Evolutionary conservation across 2,113 vertebrate species (phyloP).

Genomic region (Sinocyclocheilus rhinocerous): DNA sequence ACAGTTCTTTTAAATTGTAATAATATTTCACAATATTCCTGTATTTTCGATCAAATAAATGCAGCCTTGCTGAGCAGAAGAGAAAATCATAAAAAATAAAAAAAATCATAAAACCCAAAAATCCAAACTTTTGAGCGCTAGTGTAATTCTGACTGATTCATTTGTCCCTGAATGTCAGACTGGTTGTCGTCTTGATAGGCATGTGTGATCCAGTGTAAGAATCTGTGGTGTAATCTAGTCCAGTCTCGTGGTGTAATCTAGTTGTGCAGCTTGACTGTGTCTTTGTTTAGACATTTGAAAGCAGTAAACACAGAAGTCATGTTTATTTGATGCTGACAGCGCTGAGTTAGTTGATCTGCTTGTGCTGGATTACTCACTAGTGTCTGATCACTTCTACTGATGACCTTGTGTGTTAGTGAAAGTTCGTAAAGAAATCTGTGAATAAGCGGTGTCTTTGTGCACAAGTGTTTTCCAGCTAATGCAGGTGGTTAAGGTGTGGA

Average conservation of each 20-base stretch:
- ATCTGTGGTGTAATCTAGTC: slow-evolving; percentile 25
- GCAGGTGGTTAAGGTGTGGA: not conserved
- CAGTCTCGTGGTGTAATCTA: slow-evolving; percentile 33
- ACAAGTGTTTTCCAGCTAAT: not conserved
- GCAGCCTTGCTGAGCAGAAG: not conserved
- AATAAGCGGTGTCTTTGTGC: not conserved
- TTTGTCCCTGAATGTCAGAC: not conserved
- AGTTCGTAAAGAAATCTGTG: not conserved
- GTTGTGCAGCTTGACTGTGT: slow-evolving; percentile 21
- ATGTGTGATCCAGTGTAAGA: slow-evolving; percentile 5
- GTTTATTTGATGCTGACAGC: slow-evolving; percentile 49
- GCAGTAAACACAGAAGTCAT: slow-evolving; percentile 49
- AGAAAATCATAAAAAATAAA: not conserved
- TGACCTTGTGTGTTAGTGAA: slow-evolving; percentile 23
- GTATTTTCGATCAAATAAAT: not conserved
- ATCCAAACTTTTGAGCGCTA: not conserved
- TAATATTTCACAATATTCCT: not conserved
- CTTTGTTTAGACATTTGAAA: slow-evolving; percentile 21
- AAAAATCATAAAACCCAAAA: not conserved
- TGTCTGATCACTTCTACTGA: slow-evolving; percentile 39
- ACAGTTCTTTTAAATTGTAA: not conserved
- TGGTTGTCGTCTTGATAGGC: not conserved
- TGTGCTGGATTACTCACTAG: slow-evolving; percentile 11
- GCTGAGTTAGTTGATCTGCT: slow-evolving; percentile 25
- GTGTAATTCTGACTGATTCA: not conserved